Conservation (phyloP, 2,888 invertebrate genomes). For the Stegana nigrithorax region DNA sequence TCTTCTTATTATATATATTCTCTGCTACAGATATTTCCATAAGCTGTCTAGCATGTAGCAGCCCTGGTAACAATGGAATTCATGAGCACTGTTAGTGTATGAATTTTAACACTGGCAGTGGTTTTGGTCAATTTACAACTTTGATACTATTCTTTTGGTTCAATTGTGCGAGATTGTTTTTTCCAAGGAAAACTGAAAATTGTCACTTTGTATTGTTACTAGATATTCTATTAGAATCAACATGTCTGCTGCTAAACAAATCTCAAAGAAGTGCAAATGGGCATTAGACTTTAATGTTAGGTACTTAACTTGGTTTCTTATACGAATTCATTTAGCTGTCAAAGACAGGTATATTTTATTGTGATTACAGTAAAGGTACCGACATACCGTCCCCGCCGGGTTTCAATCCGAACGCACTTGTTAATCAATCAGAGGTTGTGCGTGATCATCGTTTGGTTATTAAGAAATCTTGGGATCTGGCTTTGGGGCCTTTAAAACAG, state of each 20-base stretch:
- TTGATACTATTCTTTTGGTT: background rate
- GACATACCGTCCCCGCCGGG: conserved; percentile 87
- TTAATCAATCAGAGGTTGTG: conserved; percentile 81
- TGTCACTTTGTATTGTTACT: background rate
- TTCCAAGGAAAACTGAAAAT: background rate
- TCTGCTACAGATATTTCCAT: too few relatives aligned
- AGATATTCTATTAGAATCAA: conserved; percentile 3
- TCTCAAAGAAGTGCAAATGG: conserved; percentile 73
- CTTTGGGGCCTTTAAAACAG: conserved; percentile 93
- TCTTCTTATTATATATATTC: too few relatives aligned
- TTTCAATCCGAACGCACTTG: conserved; percentile 79
- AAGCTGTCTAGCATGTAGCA: too few relatives aligned
- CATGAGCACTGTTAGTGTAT: background rate
- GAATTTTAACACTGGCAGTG: background rate
- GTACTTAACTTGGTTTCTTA: conserved; percentile 59
- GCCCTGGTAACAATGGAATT: too few relatives aligned
- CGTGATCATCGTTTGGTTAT: conserved; percentile 88
- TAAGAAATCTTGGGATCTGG: conserved; percentile 97
- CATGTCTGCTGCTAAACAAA: conserved; percentile 65
- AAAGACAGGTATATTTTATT: too few relatives aligned
- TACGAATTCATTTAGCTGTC: background rate
- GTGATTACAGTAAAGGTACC: conserved; percentile 59
- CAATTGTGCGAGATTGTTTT: background rate
- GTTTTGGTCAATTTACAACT: background rate
- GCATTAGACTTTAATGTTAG: conserved; percentile 74